Conservation (phyloP, 1,140 invertebrate genomes). For the Aricia agestis region DNA sequence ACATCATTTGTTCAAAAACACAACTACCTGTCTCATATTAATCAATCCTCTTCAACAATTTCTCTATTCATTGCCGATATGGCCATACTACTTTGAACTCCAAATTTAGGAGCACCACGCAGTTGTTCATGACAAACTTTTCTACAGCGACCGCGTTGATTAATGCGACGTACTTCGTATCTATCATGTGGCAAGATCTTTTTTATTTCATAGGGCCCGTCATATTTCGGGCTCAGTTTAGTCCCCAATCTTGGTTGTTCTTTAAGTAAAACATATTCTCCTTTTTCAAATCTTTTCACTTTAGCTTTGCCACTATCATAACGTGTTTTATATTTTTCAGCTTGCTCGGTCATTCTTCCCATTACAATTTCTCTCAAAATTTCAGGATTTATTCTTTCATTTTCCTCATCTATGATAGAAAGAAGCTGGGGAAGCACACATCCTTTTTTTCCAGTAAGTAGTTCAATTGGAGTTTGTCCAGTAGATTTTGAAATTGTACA, state of each 20-base stretch:
- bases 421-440: slow-evolving; percentile 10
- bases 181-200: slow-evolving; percentile 10
- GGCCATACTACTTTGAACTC: slow-evolving; percentile 21
- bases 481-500: slow-evolving; percentile 17
- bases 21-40: too few species aligned
- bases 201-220: too few species aligned
- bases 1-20: too few species aligned
- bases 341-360: not conserved
- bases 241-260: not conserved
- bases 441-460: not conserved
- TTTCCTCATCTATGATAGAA: not conserved
- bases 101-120: slow-evolving; percentile 24
- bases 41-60: not conserved
- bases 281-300: slow-evolving; percentile 17
- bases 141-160: slow-evolving; percentile 21
- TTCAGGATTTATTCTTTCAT: too few species aligned
- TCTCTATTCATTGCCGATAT: slow-evolving; percentile 21
- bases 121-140: slow-evolving; percentile 29
- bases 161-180: slow-evolving; percentile 12
- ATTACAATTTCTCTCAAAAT: slow-evolving; percentile 4
- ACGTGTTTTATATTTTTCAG: not conserved
- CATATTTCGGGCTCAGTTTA: too few species aligned
- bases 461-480: not conserved
- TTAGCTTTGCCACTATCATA: slow-evolving; percentile 13
- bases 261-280: slow-evolving; percentile 15